Percentiles rank a stretch among this genome's conserved stretches.
phyloP scores from a whole-genome alignment of 2,113 vertebrate genomes.

The Rhodinocichla rosea region DNA sequence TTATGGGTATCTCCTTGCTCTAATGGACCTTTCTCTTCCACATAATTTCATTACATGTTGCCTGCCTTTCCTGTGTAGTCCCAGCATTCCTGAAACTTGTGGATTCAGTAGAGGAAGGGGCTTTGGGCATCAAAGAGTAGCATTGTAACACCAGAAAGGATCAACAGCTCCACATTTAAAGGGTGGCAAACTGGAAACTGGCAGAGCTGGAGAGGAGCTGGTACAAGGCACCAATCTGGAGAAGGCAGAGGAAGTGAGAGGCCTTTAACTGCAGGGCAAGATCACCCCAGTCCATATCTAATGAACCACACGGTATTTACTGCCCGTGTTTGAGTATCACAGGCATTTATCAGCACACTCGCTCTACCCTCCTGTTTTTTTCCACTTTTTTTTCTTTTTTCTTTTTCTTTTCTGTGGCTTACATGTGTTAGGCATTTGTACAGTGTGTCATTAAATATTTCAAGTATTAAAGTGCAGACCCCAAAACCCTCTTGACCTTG shows the following conservation, averaged over 20 bases:
- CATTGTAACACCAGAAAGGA: background rate
- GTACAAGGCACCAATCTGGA: background rate
- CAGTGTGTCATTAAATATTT: background rate
- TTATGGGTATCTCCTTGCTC: background rate
- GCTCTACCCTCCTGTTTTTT: background rate
- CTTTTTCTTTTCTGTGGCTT: background rate
- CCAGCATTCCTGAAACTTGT: background rate
- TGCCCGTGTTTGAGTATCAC: background rate
- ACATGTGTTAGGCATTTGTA: background rate
- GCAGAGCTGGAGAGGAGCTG: background rate
- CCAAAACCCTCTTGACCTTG: background rate
- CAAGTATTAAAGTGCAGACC: background rate
- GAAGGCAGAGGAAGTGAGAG: background rate
- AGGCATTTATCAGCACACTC: background rate
- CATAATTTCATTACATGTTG: slow-evolving; percentile 15
- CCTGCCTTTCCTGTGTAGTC: background rate
- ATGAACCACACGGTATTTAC: background rate
- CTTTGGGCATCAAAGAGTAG: background rate
- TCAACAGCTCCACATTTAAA: background rate
- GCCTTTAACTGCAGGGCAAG: background rate
- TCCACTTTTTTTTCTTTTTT: background rate
- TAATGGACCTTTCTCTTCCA: slow-evolving; percentile 24
- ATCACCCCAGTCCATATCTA: background rate
- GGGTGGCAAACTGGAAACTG: background rate
- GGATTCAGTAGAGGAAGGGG: background rate